phyloP scores from a whole-genome alignment of 2,113 vertebrate genomes.

The Pelusios castaneus region DNA sequence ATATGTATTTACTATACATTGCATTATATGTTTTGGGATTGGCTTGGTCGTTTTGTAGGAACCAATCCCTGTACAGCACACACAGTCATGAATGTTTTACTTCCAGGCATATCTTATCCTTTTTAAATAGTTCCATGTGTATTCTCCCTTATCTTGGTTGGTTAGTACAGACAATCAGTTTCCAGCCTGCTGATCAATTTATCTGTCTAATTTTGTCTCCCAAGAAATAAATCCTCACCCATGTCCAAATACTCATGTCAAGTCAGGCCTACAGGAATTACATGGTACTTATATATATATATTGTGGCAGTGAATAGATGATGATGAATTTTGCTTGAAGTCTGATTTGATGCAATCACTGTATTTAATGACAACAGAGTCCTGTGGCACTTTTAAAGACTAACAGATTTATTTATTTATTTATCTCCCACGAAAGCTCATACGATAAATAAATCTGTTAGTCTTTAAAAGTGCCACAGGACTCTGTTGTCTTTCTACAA shows the following conservation, averaged over 20 bases:
- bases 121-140: background rate
- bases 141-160: background rate
- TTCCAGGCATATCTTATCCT: too few relatives aligned
- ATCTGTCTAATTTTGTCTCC: background rate
- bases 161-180: background rate
- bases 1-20: too few relatives aligned
- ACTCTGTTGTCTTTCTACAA: too few relatives aligned
- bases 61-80: too few relatives aligned
- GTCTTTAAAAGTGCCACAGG: too few relatives aligned
- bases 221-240: background rate
- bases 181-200: background rate
- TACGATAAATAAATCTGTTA: too few relatives aligned
- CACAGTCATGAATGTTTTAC: too few relatives aligned
- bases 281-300: background rate
- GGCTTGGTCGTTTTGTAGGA: too few relatives aligned
- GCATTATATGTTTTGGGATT: too few relatives aligned
- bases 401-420: too few relatives aligned
- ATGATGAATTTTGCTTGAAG: background rate
- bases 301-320: background rate
- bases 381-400: too few relatives aligned
- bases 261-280: background rate
- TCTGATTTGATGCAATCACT: slow-evolving; percentile 5
- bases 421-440: too few relatives aligned
- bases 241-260: background rate
- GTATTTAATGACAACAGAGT: slow-evolving; percentile 53